Base-by-base conservation (phyloP, 2,797 vertebrate genomes). In the Tokudaia tokunoshimensis region DNA sequence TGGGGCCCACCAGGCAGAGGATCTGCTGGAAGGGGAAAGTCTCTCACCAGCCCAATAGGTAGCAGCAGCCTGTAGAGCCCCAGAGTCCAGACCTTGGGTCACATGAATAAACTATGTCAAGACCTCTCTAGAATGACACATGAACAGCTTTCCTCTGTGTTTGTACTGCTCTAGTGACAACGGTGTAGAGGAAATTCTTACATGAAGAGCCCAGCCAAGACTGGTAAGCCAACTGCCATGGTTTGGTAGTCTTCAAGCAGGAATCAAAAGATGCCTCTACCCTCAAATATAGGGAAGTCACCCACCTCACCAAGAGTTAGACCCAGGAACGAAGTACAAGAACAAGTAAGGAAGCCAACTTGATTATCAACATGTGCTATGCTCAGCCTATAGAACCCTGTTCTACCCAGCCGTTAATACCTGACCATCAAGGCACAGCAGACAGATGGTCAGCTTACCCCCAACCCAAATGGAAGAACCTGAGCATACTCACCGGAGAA, bases 171-270 rank as follows among this genome's bases (percentile, higher is more conserved):
- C 61, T 37, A 67, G 34, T 57, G 2, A 84, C 41, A 84, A 47
- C 57, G 63, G 5, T 20, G 4, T 1, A 57, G 22, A 61, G 55
- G 59, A 81, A 80, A 84, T 67, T 61, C 22, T 3, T 67, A 13
- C 70, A 55, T 94, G 55, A 80, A 63, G 72, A 91, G 29, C 31
- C 63, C 0, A 92, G 59, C 47, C 31, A 24, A 59, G 50, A 79
- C 29, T 72, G 3, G 9, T 5, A 0, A 94, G 31, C 34, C 41
- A 61, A 44, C 8, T 31, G 50, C 59, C 29, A 29, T n/a, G 22
- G 67, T 44, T 79, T 87, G 37, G 70, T 34, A 55, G 57, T 85
- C 57, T 95, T 93, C 74, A 79, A 93, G 80, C 10, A 89, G 83
- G 70, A 17, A 72, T 47, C 17, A n/a, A 4, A 89, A 55, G 61